A percentile compares a stretch with the other conserved stretches of the same genome.
These are phyloP conservation scores for Misgurnus anguillicaudatus DNA, from an alignment of 2,113 vertebrate species.

Conservation along the genomic window DNA sequence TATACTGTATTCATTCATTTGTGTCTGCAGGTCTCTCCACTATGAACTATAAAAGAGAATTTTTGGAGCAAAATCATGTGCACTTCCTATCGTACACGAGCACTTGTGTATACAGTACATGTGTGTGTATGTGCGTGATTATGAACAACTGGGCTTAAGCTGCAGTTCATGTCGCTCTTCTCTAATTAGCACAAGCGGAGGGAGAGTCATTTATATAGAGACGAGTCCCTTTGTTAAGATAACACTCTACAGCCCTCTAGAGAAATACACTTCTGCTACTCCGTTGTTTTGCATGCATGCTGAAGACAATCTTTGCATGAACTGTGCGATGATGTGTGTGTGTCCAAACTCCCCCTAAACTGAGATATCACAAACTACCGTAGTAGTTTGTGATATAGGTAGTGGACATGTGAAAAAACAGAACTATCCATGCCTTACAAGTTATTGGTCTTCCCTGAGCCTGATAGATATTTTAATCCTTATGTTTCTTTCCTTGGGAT, in stretches of 20 bases:
- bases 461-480: too few species aligned
- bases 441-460: too few species aligned
- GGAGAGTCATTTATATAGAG: conserved; percentile 60
- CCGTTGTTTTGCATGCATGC: not conserved
- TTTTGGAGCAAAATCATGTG: not conserved
- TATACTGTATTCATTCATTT: too few species aligned
- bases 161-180: conserved; percentile 44
- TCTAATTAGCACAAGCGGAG: conserved; percentile 58
- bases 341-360: not conserved
- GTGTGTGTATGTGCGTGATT: conserved; percentile 37
- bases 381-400: not conserved
- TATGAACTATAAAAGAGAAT: not conserved
- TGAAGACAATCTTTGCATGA: not conserved
- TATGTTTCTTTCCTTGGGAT: too few species aligned
- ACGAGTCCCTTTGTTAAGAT: conserved; percentile 55
- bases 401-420: conserved; percentile 11
- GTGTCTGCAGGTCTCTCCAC: too few species aligned
- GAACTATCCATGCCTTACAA: conserved; percentile 48
- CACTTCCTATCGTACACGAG: too few species aligned
- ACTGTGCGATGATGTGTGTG: not conserved
- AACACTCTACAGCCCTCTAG: conserved; percentile 49
- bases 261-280: conserved; percentile 30
- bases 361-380: too few species aligned
- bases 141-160: conserved; percentile 41
- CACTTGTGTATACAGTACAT: not conserved